These are phyloP conservation scores for Cabera pusaria DNA, from an alignment of 2,888 invertebrate species.

Conservation along the genomic window DNA sequence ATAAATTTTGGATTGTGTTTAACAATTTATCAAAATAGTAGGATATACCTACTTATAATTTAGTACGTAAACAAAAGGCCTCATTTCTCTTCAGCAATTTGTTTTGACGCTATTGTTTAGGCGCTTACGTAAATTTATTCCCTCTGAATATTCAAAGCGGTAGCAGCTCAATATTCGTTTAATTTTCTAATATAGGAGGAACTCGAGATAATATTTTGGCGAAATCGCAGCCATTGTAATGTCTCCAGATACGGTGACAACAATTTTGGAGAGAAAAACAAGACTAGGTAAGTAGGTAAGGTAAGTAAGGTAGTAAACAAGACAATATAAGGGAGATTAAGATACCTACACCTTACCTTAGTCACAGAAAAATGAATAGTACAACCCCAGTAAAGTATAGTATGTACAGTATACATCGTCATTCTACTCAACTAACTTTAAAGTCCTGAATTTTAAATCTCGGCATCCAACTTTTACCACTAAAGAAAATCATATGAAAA, in stretches of 20 bases:
- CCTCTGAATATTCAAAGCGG: slow-evolving; percentile 77
- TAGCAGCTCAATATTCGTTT: slow-evolving; percentile 72
- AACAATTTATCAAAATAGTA: too few species aligned
- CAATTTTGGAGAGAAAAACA: slow-evolving; percentile 10
- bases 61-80: slow-evolving; percentile 25
- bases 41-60: too few species aligned
- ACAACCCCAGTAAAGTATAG: too few species aligned
- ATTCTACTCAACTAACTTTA: too few species aligned
- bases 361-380: too few species aligned
- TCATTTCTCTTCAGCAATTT: slow-evolving; percentile 50
- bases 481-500: background rate
- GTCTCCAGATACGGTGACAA: slow-evolving; percentile 45
- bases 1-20: too few species aligned
- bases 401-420: too few species aligned
- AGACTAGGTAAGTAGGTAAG: too few species aligned
- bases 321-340: too few species aligned
- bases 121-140: slow-evolving; percentile 70
- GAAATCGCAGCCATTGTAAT: slow-evolving; percentile 58
- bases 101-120: slow-evolving; percentile 50
- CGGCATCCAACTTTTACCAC: background rate
- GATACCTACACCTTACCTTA: too few species aligned
- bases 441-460: too few species aligned
- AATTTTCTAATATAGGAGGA: slow-evolving; percentile 72
- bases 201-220: slow-evolving; percentile 71
- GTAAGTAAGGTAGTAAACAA: too few species aligned